These are phyloP conservation scores for Pissodes strobi DNA, from an alignment of 1,140 invertebrate species.

Conservation along the genomic window DNA sequence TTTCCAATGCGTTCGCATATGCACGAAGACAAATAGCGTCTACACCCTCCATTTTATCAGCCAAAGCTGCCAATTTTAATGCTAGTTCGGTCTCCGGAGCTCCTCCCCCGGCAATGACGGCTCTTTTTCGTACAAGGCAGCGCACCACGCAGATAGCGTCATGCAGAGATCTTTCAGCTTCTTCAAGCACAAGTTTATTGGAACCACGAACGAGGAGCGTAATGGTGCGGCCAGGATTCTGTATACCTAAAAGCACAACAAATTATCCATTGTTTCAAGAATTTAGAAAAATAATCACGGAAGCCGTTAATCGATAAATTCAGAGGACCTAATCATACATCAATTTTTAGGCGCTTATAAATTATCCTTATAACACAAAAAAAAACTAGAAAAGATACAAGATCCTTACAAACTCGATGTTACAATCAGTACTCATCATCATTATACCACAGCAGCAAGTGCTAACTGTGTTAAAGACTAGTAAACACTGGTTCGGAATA, in stretches of 20 bases:
- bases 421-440: no score
- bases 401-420: no score
- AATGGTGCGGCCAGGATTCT: slow-evolving; percentile 87
- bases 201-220: slow-evolving; percentile 94
- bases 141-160: slow-evolving; percentile 98
- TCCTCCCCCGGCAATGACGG: slow-evolving; percentile 92
- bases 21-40: slow-evolving; percentile 94
- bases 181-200: slow-evolving; percentile 95
- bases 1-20: slow-evolving; percentile 95
- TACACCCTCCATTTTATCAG: slow-evolving; percentile 84
- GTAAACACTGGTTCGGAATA: no score
- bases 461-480: no score
- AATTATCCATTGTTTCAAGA: no score
- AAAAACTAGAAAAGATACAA: no score
- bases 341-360: no score
- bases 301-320: no score
- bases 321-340: no score
- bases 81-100: slow-evolving; percentile 96
- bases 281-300: no score
- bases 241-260: slow-evolving; percentile 67
- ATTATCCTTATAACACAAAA: no score
- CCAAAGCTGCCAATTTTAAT: slow-evolving; percentile 78
- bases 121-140: slow-evolving; percentile 88
- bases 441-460: no score
- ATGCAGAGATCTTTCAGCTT: slow-evolving; percentile 94